phyloP scores from a whole-genome alignment of 2,888 invertebrate species.

The Epistrophella euchroma region DNA sequence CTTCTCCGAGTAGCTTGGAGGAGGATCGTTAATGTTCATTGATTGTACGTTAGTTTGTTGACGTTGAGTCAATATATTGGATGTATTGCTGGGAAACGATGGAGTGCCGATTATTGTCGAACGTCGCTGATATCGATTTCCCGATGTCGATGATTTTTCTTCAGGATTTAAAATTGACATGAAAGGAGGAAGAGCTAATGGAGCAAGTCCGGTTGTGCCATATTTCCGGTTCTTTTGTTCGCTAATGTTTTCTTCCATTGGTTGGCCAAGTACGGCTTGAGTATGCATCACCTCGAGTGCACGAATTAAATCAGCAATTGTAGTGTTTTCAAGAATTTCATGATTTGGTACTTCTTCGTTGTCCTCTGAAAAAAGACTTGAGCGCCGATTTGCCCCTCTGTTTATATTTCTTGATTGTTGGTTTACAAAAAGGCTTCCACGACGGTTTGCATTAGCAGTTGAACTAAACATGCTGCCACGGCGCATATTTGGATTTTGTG shows the following conservation, averaged over 20 bases:
- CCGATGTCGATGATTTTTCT: conserved; percentile 78
- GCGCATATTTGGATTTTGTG: conserved; percentile 81
- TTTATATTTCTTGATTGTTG: conserved; percentile 76
- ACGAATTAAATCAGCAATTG: conserved; percentile 91
- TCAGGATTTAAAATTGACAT: conserved; percentile 84
- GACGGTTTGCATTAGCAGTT: conserved; percentile 78
- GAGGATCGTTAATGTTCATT: conserved; percentile 78
- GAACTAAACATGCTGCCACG: conserved; percentile 80
- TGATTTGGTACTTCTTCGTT: conserved; percentile 80
- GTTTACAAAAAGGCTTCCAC: conserved; percentile 80
- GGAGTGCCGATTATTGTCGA: conserved; percentile 81
- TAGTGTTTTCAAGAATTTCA: conserved; percentile 90
- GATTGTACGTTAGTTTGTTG: conserved; percentile 78
- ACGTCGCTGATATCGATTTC: conserved; percentile 81
- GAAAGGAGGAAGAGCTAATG: conserved; percentile 84
- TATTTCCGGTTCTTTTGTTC: conserved; percentile 83
- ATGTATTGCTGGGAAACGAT: conserved; percentile 41
- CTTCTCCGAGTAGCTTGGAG: conserved; percentile 81
- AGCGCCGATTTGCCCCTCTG: conserved; percentile 78
- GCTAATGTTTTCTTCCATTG: conserved; percentile 20
- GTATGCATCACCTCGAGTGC: conserved; percentile 89
- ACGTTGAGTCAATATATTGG: conserved; percentile 76
- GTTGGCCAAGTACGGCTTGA: conserved; percentile 81
- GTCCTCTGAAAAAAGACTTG: conserved; percentile 82
- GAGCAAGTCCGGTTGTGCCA: conserved; percentile 85